A percentile compares a stretch with the other conserved stretches of the same genome.
These are phyloP conservation scores for Eretmocerus hayati DNA, from an alignment of 2,888 invertebrate species.

Conservation along the genomic window DNA sequence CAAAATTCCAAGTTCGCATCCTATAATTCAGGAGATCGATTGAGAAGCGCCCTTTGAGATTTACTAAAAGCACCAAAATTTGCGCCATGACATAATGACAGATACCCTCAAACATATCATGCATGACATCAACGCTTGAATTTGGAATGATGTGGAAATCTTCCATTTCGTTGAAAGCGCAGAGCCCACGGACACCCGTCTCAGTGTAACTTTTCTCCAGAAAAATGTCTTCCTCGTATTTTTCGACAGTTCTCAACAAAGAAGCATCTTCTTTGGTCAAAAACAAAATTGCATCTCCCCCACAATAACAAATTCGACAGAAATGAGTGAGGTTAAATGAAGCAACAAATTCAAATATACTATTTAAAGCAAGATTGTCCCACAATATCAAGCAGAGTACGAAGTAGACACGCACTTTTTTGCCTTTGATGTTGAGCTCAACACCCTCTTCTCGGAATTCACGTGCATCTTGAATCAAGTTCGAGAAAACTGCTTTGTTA, in stretches of 20 bases:
- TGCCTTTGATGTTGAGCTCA: background rate
- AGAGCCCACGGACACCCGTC: background rate
- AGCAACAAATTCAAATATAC: background rate
- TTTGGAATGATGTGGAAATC: background rate
- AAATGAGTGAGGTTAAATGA: background rate
- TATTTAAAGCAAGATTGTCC: background rate
- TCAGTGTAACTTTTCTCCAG: background rate
- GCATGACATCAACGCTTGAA: background rate
- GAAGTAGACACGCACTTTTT: background rate
- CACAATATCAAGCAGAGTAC: background rate
- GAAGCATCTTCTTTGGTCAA: background rate
- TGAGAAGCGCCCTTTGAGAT: background rate
- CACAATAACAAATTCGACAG: background rate
- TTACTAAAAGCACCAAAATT: background rate
- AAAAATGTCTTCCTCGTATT: background rate
- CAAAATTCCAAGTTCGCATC: background rate
- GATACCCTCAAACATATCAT: background rate
- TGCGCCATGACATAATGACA: background rate
- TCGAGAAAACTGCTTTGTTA: background rate
- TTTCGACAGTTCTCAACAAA: background rate
- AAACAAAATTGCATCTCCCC: background rate
- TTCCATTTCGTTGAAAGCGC: background rate
- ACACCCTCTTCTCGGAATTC: background rate
- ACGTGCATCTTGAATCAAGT: background rate
- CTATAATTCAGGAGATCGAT: background rate